Evolutionary conservation across 2,888 invertebrate species (phyloP), one percentile per base, ranked within the genome.

Genomic region (Agonopterix arenella): DNA sequence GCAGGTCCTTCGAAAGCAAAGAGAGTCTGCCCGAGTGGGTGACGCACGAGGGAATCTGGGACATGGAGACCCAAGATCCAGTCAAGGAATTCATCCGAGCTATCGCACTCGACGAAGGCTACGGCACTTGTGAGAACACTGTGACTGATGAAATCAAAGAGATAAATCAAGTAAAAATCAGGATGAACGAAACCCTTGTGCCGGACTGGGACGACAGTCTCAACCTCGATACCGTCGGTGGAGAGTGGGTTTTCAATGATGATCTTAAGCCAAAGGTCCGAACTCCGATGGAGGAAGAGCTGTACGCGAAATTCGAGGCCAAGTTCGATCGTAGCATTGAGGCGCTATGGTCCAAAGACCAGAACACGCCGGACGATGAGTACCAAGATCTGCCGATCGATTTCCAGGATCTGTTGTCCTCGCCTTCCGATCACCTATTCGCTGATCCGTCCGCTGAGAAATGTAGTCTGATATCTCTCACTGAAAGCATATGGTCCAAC

Each of bases 251-350:
- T 54, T 66, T 81, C 49, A 61, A 74, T 3, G 84, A 82, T 18
- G 79, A 80, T 51, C 63, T 76, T 4, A 68, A 70, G 16, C 76
- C 77, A 36, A 72, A 74, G 52, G 74, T 68, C 10, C 71, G 70
- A 50, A 69, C 80, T 40, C 85, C 85, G 11, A 65, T 72, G 62
- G 91, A 91, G 62, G 84, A 85, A 59, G 88, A 91, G 64, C 76
- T 89, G 50, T 90, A 92, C 60, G 92, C 91, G 4, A 89, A 90
- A 61, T 89, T 93, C 62, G 90, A 92, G 67, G 92, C 93, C 7
- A 93, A 93, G 76, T 93, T 93, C 71, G 91, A 93, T 70, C 90
- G 91, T 58, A 92, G 91, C 70, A 89, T 93, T 56, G 93, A 93
- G 73, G 93, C 93, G 41, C 78, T 93, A 52, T 93, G 93, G 93